Percentiles rank a stretch among this genome's conserved stretches.
These are phyloP conservation scores for Chrysina gloriosa DNA, from an alignment of 2,888 invertebrate species.

Conservation along the genomic window DNA sequence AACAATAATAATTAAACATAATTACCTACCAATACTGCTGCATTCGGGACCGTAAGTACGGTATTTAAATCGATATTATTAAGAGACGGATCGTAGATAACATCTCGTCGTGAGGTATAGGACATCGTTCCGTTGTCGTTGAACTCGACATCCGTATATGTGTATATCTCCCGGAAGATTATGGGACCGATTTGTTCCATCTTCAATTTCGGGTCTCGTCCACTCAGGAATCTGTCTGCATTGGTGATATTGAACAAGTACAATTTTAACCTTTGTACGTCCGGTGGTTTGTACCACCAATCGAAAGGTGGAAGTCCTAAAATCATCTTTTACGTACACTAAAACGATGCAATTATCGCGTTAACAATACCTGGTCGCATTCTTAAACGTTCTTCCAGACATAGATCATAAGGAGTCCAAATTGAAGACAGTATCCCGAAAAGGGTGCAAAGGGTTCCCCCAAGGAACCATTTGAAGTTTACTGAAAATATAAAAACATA, in stretches of 20 bases:
- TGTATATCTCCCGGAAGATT: constrained; percentile 71
- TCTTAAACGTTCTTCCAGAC: too few species aligned
- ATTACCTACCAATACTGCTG: constrained; percentile 70
- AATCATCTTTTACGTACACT: background rate
- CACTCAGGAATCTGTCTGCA: constrained; percentile 75
- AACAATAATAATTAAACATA: background rate
- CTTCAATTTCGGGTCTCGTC: constrained; percentile 73
- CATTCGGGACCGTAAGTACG: constrained; percentile 72
- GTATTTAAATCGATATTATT: constrained; percentile 71
- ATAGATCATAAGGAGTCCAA: too few species aligned
- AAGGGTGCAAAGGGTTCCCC: too few species aligned
- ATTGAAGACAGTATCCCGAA: too few species aligned
- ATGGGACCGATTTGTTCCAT: constrained; percentile 83
- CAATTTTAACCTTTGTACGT: constrained; percentile 74
- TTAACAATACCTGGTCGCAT: constrained; percentile 12
- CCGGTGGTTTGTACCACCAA: constrained; percentile 76
- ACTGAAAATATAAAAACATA: too few species aligned
- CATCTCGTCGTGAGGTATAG: constrained; percentile 71
- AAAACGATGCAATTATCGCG: background rate
- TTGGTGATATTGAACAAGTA: constrained; percentile 87
- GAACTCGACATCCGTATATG: constrained; percentile 69
- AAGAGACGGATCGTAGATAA: constrained; percentile 71
- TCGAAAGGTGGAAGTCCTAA: constrained; percentile 75
- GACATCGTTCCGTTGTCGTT: constrained; percentile 73
- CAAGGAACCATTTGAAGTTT: too few species aligned